These are phyloP conservation scores for Steinernema carpocapsae DNA, from an alignment of 2,888 invertebrate genomes.

Conservation along the genomic window DNA sequence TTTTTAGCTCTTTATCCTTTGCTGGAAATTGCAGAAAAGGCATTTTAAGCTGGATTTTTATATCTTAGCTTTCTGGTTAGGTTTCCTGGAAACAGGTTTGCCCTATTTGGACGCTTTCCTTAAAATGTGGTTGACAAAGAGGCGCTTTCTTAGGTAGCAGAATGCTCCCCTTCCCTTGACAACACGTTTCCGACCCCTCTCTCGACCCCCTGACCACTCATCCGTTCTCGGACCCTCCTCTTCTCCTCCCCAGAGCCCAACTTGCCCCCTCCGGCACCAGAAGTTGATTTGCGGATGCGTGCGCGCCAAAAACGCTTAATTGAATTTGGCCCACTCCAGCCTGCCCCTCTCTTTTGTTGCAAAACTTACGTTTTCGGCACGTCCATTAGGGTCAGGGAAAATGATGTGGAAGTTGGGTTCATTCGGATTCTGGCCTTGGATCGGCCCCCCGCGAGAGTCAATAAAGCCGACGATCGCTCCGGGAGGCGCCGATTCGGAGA, in stretches of 20 bases:
- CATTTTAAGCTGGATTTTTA: too few species aligned
- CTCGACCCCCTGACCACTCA: constrained; percentile 3
- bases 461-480: constrained; percentile 57
- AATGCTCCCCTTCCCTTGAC: too few species aligned
- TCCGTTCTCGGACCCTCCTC: constrained; percentile 21
- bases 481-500: constrained; percentile 56
- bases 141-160: too few species aligned
- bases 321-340: constrained; percentile 30
- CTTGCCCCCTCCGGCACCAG: constrained; percentile 12
- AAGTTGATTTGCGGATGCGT: constrained; percentile 34
- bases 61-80: too few species aligned
- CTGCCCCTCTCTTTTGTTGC: neutral
- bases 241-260: neutral
- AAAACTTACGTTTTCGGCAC: constrained; percentile 54
- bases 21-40: too few species aligned
- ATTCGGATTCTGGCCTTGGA: constrained; percentile 37
- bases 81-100: too few species aligned
- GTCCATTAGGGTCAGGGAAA: constrained; percentile 57
- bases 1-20: too few species aligned
- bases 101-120: too few species aligned
- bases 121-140: too few species aligned
- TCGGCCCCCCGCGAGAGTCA: constrained; percentile 43
- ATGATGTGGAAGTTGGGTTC: constrained; percentile 58
- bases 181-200: too few species aligned
- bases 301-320: constrained; percentile 34